Evolutionary conservation across 2,888 invertebrate species (phyloP).

Genomic region (Mechanitis messenoides): DNA sequence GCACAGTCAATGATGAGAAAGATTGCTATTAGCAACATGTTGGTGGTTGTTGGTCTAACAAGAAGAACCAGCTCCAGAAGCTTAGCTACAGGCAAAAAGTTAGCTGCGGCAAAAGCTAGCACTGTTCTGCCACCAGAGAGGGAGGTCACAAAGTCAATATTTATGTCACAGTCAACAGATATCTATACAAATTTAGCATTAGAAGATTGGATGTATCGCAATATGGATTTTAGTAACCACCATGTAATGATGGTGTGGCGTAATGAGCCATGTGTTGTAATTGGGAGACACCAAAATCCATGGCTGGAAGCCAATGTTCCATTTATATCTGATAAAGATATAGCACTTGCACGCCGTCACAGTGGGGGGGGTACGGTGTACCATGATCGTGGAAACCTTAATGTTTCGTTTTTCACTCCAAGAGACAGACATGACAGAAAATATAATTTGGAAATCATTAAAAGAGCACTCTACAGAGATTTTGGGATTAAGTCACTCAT

Average conservation of each 20-base stretch:
- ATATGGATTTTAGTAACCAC: conserved; percentile 88
- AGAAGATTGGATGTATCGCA: conserved; percentile 96
- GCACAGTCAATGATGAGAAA: conserved; percentile 68
- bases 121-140: conserved; percentile 52
- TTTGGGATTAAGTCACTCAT: conserved; percentile 87
- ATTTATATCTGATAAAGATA: conserved; percentile 78
- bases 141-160: conserved; percentile 88
- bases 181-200: conserved; percentile 95
- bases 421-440: conserved; percentile 89
- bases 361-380: conserved; percentile 98
- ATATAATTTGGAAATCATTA: conserved; percentile 91
- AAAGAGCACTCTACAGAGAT: conserved; percentile 86
- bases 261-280: conserved; percentile 95
- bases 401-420: conserved; percentile 93
- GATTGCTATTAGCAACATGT: conserved; percentile 56
- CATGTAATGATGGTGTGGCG: conserved; percentile 94
- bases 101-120: conserved; percentile 47
- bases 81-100: conserved; percentile 45
- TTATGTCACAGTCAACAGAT: conserved; percentile 93
- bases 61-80: conserved; percentile 57
- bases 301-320: conserved; percentile 93
- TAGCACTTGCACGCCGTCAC: conserved; percentile 89
- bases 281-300: conserved; percentile 98
- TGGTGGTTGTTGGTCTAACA: conserved; percentile 57
- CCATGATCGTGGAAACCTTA: conserved; percentile 95